Evolutionary conservation across 2,797 vertebrate genomes (phyloP).

Genomic region (Streptopelia turtur): DNA sequence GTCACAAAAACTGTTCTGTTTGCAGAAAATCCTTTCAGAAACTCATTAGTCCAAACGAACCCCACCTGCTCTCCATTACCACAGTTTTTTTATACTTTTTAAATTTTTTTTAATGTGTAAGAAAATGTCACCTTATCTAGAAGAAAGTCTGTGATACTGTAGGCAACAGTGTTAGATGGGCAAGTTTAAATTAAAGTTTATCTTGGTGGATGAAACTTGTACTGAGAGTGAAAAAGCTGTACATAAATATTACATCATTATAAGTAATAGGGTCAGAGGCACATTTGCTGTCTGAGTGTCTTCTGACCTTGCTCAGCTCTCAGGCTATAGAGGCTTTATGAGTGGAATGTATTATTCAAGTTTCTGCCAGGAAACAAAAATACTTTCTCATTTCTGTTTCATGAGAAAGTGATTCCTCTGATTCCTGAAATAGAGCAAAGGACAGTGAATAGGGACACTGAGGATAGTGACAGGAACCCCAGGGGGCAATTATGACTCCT

Average conservation of each 20-base stretch:
- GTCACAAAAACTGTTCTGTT: constrained; percentile 6
- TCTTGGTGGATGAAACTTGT: not conserved
- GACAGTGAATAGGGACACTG: not conserved
- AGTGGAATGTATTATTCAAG: not conserved
- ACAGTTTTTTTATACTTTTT: not conserved
- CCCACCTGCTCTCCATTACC: constrained; percentile 13
- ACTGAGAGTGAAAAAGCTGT: not conserved
- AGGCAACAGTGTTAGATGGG: not conserved
- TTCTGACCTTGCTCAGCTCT: not conserved
- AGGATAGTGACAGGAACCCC: not conserved
- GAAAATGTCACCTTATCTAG: not conserved
- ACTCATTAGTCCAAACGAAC: constrained; percentile 38
- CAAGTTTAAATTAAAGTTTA: not conserved
- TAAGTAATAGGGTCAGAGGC: not conserved
- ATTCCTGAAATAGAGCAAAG: not conserved
- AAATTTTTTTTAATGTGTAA: not conserved
- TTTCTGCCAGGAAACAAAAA: not conserved
- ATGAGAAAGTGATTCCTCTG: not conserved
- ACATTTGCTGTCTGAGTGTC: not conserved
- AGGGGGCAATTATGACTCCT: not conserved
- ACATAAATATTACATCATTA: not conserved
- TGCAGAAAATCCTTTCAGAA: constrained; percentile 15
- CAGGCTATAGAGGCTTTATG: not conserved
- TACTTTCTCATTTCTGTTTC: not conserved
- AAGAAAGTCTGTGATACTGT: not conserved